phyloP scores from a whole-genome alignment of 37 sponge, comb jelly and placozoan genomes.

The Beroe ovata region DNA sequence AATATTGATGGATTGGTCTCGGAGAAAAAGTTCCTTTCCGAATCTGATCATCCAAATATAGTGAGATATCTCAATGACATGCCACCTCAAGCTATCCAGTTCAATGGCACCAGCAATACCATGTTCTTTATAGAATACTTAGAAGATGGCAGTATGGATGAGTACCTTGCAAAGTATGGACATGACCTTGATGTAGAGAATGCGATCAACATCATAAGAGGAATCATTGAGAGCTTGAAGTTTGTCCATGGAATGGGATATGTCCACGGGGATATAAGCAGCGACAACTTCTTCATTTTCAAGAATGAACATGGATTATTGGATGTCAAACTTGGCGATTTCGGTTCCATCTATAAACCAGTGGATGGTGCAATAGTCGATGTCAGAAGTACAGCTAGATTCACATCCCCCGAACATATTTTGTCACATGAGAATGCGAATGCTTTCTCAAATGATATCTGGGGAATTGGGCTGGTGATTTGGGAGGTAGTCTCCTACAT shows the following conservation, averaged over 20 bases:
- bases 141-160: neutral
- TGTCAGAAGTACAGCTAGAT: neutral
- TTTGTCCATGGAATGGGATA: conserved; percentile 9
- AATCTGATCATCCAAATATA: neutral
- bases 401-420: neutral
- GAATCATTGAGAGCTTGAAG: neutral
- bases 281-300: conserved; percentile 38
- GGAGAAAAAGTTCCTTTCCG: neutral
- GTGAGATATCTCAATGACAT: neutral
- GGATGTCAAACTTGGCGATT: conserved; percentile 42
- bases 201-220: neutral
- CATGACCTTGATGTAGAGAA: conserved; percentile 1
- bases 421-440: neutral
- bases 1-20: neutral
- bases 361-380: neutral
- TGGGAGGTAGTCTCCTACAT: conserved; percentile 31
- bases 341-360: neutral
- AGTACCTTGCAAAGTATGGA: neutral
- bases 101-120: neutral
- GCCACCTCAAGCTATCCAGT: neutral
- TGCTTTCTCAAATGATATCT: conserved; percentile 24
- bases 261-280: conserved; percentile 41
- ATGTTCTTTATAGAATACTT: neutral
- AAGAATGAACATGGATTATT: conserved; percentile 11
- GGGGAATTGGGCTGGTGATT: conserved; percentile 16